Percentiles rank a stretch among this genome's conserved stretches.
These are phyloP conservation scores for Malacosoma neustria DNA, from an alignment of 2,888 invertebrate genomes.

Conservation along the genomic window DNA sequence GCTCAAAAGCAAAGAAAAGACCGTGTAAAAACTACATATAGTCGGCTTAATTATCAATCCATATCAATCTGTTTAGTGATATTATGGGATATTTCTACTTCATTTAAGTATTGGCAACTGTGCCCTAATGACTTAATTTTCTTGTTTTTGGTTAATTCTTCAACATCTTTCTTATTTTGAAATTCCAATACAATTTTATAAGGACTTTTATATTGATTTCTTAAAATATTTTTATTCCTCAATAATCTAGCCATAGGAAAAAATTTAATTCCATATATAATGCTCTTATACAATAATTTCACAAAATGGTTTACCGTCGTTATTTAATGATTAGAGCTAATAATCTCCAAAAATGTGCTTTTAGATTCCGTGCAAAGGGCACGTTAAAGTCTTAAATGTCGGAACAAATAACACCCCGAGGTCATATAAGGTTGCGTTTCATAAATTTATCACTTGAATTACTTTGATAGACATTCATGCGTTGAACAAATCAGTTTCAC, in stretches of 20 bases:
- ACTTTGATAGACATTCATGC: background rate
- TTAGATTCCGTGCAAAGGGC: background rate
- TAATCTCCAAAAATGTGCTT: background rate
- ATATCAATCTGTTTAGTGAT: constrained; percentile 15
- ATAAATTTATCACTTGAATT: background rate
- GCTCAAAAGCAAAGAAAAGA: no score
- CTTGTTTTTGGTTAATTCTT: constrained; percentile 5
- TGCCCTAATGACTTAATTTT: constrained; percentile 4
- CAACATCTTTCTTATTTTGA: constrained; percentile 5
- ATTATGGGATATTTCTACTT: constrained; percentile 12
- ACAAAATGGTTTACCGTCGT: background rate
- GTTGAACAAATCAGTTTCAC: background rate
- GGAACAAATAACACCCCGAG: background rate
- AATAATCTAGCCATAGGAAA: constrained; percentile 14
- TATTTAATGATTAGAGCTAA: background rate
- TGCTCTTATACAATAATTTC: background rate
- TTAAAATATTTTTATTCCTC: constrained; percentile 5
- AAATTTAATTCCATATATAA: no score
- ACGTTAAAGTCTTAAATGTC: background rate
- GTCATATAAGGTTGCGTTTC: background rate
- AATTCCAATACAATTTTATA: constrained; percentile 6
- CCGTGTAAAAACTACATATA: no score
- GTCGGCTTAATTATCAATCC: no score
- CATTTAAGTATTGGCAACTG: constrained; percentile 8
- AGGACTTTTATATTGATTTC: constrained; percentile 10